phyloP scores from a whole-genome alignment of 1,140 invertebrate genomes.

The Trichogramma pretiosum region DNA sequence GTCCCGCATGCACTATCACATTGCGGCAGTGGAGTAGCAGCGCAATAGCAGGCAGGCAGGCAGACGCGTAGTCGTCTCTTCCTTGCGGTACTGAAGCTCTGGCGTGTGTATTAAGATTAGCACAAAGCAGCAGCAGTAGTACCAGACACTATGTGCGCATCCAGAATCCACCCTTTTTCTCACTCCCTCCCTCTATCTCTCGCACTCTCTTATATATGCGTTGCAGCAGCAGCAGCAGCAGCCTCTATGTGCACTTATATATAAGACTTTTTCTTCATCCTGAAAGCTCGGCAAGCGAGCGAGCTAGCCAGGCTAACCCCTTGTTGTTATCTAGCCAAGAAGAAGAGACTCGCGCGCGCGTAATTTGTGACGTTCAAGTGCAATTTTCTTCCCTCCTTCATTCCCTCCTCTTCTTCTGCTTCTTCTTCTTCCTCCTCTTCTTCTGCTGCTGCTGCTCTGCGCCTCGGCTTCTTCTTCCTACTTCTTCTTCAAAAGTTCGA shows the following conservation, averaged over 20 bases:
- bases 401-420: background rate
- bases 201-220: background rate
- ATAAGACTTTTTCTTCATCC: no score
- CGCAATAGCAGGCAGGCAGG: background rate
- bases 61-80: conserved; percentile 4
- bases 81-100: conserved; percentile 5
- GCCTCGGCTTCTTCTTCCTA: no score
- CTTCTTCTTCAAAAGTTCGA: no score
- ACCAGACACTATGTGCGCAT: no score
- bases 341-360: background rate
- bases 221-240: no score
- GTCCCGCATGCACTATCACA: conserved; percentile 22
- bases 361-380: conserved; percentile 20
- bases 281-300: conserved; percentile 8
- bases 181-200: conserved; percentile 15
- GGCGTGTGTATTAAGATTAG: conserved; percentile 24
- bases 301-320: conserved; percentile 3
- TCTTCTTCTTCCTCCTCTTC: no score
- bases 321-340: conserved; percentile 13
- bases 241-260: no score
- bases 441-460: no score
- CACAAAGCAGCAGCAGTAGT: conserved; percentile 23
- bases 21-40: conserved; percentile 11
- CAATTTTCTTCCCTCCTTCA: conserved; percentile 13
- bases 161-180: conserved; percentile 1